Evolutionary conservation across 2,797 vertebrate species (phyloP).

Genomic region (Malacoctenus gilli): DNA sequence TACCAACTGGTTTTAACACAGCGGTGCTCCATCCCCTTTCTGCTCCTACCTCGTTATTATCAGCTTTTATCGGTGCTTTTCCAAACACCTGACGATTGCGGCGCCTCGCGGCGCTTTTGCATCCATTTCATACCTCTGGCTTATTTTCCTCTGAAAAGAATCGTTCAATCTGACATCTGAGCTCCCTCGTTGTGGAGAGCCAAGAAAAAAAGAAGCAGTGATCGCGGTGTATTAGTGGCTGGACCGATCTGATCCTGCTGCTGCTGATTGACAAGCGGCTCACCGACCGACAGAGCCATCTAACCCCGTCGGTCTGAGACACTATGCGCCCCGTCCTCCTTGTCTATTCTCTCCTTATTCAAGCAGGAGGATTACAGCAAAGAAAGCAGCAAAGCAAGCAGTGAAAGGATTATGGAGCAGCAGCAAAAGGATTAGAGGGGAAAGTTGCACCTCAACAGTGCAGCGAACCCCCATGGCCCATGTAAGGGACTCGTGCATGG

Average conservation of each 20-base stretch:
- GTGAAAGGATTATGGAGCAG: constrained; percentile 64
- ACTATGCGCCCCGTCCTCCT: constrained; percentile 42
- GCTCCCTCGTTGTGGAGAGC: neutral
- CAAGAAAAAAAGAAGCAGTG: neutral
- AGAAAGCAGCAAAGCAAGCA: constrained; percentile 71
- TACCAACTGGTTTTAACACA: constrained; percentile 9
- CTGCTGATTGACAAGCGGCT: constrained; percentile 47
- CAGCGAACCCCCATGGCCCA: constrained; percentile 46
- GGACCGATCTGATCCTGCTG: constrained; percentile 31
- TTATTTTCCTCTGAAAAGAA: constrained; percentile 11
- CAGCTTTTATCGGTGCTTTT: constrained; percentile 6
- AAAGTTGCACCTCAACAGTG: constrained; percentile 65
- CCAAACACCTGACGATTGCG: constrained; percentile 1
- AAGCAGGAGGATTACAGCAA: constrained; percentile 67
- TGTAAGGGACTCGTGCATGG: constrained; percentile 42
- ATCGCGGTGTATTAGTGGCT: neutral
- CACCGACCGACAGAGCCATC: constrained; percentile 34
- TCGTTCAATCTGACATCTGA: constrained; percentile 13
- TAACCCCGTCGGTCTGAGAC: constrained; percentile 42
- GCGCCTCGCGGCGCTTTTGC: neutral
- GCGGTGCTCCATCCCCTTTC: neutral
- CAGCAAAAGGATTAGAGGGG: constrained; percentile 67
- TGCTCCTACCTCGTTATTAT: constrained; percentile 3
- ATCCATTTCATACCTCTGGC: neutral
- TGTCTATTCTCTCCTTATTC: constrained; percentile 63